These are phyloP conservation scores for Labia minor DNA, from an alignment of 2,888 invertebrate species.

Conservation along the genomic window DNA sequence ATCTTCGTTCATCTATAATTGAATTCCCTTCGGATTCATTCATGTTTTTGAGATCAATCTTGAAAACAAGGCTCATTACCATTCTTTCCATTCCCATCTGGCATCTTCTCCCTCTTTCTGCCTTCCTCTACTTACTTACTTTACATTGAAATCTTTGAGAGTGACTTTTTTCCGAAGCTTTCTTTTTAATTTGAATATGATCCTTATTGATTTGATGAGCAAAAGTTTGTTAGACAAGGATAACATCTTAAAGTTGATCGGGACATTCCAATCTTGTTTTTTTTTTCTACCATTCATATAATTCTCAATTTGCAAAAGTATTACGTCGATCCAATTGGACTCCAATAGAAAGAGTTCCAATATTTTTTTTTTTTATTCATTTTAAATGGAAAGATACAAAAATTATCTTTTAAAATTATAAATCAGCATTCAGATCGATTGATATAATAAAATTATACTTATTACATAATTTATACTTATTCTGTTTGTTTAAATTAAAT, in stretches of 20 bases:
- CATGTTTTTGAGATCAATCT: not conserved
- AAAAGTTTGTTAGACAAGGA: not conserved
- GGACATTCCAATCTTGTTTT: too few species aligned
- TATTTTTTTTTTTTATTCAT: not conserved
- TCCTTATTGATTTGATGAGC: not conserved
- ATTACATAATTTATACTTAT: too few species aligned
- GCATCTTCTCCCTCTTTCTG: not conserved
- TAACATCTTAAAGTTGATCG: not conserved
- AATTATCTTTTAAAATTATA: too few species aligned
- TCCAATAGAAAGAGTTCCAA: too few species aligned
- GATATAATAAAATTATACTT: too few species aligned
- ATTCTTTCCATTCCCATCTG: not conserved
- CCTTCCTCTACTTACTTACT: not conserved
- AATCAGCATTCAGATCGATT: too few species aligned
- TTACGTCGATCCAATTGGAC: too few species aligned
- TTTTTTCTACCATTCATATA: too few species aligned
- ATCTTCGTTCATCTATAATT: too few species aligned
- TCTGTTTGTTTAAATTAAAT: too few species aligned
- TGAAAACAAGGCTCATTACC: not conserved
- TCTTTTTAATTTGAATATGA: not conserved
- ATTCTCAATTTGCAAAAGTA: too few species aligned
- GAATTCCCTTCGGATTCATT: not conserved
- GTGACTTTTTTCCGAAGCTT: not conserved
- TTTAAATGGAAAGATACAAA: too few species aligned
- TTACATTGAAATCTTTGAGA: not conserved